A percentile compares a stretch with the other conserved stretches of the same genome.
Conservation (phyloP, 2,113 vertebrate genomes). For the Toxotes jaculatrix region DNA sequence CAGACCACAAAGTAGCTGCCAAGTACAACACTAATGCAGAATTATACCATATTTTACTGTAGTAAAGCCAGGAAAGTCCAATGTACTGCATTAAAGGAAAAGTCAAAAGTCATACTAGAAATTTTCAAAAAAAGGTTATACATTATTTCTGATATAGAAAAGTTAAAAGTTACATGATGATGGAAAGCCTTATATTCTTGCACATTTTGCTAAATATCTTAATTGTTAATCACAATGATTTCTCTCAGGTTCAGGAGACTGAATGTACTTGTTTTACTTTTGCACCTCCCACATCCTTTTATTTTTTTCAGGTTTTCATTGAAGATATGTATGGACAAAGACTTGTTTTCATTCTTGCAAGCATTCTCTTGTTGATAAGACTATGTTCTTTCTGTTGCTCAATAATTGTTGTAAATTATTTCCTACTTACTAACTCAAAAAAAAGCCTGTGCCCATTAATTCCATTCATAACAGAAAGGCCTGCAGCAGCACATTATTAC, state of each 20-base stretch:
- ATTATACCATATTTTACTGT: slow-evolving; percentile 19
- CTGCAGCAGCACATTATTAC: slow-evolving; percentile 20
- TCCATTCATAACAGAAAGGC: slow-evolving; percentile 9
- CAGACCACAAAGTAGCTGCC: slow-evolving; percentile 51
- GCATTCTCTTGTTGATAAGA: background rate
- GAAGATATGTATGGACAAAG: background rate
- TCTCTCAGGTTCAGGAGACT: background rate
- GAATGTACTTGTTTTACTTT: background rate
- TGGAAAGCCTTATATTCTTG: background rate
- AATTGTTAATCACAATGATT: background rate
- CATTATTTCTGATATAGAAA: background rate
- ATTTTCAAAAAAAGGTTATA: background rate
- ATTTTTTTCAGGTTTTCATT: background rate
- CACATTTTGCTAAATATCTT: background rate
- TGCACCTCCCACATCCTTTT: background rate
- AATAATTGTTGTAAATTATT: slow-evolving; percentile 10
- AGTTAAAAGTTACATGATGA: background rate
- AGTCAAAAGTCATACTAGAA: background rate
- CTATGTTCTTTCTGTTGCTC: background rate
- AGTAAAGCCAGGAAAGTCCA: slow-evolving; percentile 19
- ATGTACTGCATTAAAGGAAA: slow-evolving; percentile 10
- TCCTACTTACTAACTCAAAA: background rate
- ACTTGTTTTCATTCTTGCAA: background rate
- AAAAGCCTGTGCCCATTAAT: slow-evolving; percentile 6
- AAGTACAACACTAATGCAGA: slow-evolving; percentile 29